These are phyloP conservation scores for Drosophila tristis DNA, from an alignment of 1,140 invertebrate species.

Conservation along the genomic window DNA sequence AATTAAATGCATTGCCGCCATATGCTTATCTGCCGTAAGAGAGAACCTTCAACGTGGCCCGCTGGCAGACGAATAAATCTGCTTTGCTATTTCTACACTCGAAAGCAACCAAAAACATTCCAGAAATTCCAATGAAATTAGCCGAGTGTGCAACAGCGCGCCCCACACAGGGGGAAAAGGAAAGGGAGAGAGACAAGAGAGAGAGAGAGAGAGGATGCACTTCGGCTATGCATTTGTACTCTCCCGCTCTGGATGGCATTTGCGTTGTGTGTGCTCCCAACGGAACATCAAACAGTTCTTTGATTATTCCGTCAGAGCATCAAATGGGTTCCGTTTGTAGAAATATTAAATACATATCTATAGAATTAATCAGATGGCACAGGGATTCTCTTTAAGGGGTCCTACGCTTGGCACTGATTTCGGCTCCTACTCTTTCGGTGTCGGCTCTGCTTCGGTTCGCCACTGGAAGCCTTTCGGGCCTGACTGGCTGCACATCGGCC, in stretches of 20 bases:
- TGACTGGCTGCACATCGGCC: background rate
- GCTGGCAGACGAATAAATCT: slow-evolving; percentile 18
- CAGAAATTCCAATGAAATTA: slow-evolving; percentile 21
- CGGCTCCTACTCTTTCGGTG: background rate
- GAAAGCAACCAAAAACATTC: slow-evolving; percentile 4
- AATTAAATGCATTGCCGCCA: no score
- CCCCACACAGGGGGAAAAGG: background rate
- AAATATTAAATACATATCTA: no score
- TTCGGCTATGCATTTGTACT: slow-evolving; percentile 11
- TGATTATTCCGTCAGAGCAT: no score
- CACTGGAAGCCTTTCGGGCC: slow-evolving; percentile 27
- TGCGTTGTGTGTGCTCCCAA: no score
- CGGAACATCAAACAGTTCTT: no score
- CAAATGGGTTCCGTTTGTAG: no score
- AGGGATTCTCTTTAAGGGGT: no score
- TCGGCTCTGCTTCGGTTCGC: slow-evolving; percentile 4
- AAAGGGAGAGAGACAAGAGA: slow-evolving; percentile 8
- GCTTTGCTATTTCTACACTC: background rate
- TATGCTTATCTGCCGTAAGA: no score
- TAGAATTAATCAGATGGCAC: no score
- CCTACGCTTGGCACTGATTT: background rate
- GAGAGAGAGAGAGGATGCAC: slow-evolving; percentile 12
- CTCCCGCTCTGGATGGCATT: background rate
- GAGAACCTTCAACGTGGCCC: slow-evolving; percentile 8
- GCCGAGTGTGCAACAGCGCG: slow-evolving; percentile 26